These are phyloP conservation scores for Acinonyx jubatus DNA, from an alignment of 2,113 vertebrate genomes.

Conservation along the genomic window DNA sequence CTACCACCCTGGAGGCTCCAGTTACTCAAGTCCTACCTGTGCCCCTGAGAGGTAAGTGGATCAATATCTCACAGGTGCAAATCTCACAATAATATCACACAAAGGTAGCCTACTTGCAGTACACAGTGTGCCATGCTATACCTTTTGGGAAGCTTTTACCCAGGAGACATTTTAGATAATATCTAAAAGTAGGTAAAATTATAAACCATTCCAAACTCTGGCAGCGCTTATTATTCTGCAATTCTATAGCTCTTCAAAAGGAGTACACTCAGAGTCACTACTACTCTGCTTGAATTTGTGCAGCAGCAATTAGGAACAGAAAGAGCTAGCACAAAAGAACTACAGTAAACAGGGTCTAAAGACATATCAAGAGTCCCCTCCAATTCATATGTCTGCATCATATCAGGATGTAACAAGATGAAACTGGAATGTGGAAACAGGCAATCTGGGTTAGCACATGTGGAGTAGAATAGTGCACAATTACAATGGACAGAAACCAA, in stretches of 20 bases:
- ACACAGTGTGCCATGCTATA: background rate
- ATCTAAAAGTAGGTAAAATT: constrained; percentile 10
- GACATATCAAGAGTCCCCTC: background rate
- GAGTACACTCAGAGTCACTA: background rate
- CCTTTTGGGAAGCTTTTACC: background rate
- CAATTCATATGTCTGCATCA: background rate
- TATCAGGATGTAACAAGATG: background rate
- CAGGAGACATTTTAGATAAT: background rate
- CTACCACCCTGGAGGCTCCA: background rate
- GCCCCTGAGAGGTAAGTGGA: background rate
- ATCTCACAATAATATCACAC: background rate
- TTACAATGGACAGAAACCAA: background rate
- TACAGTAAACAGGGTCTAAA: background rate
- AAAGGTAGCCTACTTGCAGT: background rate
- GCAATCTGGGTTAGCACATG: background rate
- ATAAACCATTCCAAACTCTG: background rate
- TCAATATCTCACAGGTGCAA: background rate
- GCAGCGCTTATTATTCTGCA: background rate
- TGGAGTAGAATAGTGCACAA: background rate
- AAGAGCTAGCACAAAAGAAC: background rate
- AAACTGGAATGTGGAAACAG: background rate
- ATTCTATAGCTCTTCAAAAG: constrained; percentile 5
- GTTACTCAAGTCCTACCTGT: background rate
- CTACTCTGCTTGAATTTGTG: background rate
- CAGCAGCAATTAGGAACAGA: background rate